Evolutionary conservation across 2,888 invertebrate genomes (phyloP).

Genomic region (Carterocephalus palaemon): DNA sequence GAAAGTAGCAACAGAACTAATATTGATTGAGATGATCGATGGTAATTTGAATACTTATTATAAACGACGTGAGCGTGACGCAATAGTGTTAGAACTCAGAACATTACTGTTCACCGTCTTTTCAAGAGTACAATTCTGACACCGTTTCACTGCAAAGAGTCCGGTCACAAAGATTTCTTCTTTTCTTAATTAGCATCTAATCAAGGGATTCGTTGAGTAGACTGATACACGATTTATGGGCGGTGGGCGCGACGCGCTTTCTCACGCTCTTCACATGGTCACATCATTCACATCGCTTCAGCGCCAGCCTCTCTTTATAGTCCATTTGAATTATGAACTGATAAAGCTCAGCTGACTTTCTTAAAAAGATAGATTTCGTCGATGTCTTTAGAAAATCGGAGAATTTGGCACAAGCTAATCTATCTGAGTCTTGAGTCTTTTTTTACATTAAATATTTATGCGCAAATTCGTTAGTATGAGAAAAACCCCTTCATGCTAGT

Average conservation of each 20-base stretch:
- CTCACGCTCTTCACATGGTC: constrained; percentile 54
- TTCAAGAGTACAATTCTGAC: constrained; percentile 40
- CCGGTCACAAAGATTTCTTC: constrained; percentile 54
- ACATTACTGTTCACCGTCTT: constrained; percentile 33
- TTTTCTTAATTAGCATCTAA: constrained; percentile 66
- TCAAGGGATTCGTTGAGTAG: constrained; percentile 65
- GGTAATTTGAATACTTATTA: constrained; percentile 47
- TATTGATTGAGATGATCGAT: constrained; percentile 55
- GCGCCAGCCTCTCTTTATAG: constrained; percentile 47
- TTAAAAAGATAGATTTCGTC: background rate
- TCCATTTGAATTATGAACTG: constrained; percentile 8
- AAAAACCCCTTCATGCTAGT: no score
- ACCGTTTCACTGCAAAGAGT: constrained; percentile 44
- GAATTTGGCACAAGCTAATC: no score
- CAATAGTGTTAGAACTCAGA: constrained; percentile 32
- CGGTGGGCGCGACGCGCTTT: constrained; percentile 51
- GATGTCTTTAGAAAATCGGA: no score
- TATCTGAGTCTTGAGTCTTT: no score
- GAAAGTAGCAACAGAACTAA: constrained; percentile 59
- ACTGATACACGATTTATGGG: constrained; percentile 60
- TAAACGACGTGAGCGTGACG: constrained; percentile 45
- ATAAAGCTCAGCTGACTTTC: background rate
- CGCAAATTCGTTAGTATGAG: no score
- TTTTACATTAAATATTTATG: no score
- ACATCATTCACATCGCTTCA: constrained; percentile 41